Evolutionary conservation across 1,140 invertebrate genomes (phyloP).

Genomic region (Galleria mellonella): DNA sequence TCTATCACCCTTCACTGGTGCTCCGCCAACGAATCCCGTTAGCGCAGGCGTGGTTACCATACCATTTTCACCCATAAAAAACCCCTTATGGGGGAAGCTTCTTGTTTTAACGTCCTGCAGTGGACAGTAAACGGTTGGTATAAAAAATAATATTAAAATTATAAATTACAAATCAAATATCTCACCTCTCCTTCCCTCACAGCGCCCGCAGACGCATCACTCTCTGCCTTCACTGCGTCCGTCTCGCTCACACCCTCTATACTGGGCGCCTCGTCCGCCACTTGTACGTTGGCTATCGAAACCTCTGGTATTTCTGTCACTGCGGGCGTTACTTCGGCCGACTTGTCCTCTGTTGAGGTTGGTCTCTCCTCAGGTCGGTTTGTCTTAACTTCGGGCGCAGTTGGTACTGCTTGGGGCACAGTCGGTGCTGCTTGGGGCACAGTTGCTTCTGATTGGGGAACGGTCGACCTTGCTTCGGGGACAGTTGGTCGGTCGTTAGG

Average conservation of each 20-base stretch:
- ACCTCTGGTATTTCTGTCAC: neutral
- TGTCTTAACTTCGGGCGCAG: conserved; percentile 6
- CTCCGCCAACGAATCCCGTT: too few relatives aligned
- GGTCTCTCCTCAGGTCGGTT: conserved; percentile 2
- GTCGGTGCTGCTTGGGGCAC: too few relatives aligned
- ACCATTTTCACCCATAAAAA: too few relatives aligned
- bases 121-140: neutral
- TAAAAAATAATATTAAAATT: too few relatives aligned
- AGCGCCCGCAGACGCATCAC: neutral
- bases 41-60: too few relatives aligned
- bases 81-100: neutral
- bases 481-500: too few relatives aligned
- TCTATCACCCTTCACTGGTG: too few relatives aligned
- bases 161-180: too few relatives aligned
- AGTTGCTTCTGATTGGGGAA: too few relatives aligned
- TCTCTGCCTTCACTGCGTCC: neutral
- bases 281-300: neutral
- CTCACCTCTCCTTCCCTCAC: neutral
- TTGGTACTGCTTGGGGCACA: too few relatives aligned
- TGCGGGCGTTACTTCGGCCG: neutral
- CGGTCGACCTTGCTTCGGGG: too few relatives aligned
- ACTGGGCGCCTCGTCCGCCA: conserved; percentile 1
- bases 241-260: neutral
- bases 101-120: neutral
- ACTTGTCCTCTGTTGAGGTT: neutral